Percentiles rank a stretch among this genome's conserved stretches.
Conservation (phyloP, 2,113 vertebrate species). For the Ictalurus punctatus region DNA sequence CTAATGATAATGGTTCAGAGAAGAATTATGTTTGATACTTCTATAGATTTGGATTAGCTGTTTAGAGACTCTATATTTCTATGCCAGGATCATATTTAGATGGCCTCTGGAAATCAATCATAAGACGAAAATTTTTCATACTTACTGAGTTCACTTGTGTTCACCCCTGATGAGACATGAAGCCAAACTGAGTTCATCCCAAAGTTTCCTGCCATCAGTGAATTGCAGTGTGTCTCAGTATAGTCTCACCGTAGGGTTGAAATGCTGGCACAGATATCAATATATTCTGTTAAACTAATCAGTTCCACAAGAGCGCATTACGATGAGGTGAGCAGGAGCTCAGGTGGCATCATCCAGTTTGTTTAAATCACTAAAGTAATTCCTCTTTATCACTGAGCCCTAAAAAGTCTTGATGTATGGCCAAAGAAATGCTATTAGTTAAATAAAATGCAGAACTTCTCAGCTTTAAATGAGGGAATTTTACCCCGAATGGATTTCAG, state of each 20-base stretch:
- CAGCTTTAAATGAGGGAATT: not conserved
- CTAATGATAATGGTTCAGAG: not conserved
- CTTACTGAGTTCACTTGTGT: not conserved
- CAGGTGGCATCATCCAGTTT: not conserved
- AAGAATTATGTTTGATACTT: not conserved
- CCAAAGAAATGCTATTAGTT: not conserved
- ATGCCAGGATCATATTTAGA: not conserved
- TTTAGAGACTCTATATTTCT: not conserved
- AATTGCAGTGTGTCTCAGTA: not conserved
- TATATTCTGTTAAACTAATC: slow-evolving; percentile 16
- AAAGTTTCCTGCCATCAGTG: not conserved
- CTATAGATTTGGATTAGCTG: not conserved
- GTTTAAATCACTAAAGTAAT: slow-evolving; percentile 22
- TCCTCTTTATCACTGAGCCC: not conserved
- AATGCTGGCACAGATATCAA: slow-evolving; percentile 15
- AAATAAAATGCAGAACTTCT: not conserved
- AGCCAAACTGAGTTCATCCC: not conserved
- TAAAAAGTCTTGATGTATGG: not conserved
- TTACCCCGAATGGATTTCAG: not conserved
- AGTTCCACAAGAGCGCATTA: slow-evolving; percentile 5
- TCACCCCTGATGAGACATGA: not conserved
- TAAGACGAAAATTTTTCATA: not conserved
- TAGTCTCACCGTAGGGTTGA: not conserved
- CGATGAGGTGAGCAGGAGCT: not conserved
- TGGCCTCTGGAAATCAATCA: not conserved